Evolutionary conservation across 2,797 vertebrate genomes (phyloP).

Genomic region (Parauchenoglanis punctatus): DNA sequence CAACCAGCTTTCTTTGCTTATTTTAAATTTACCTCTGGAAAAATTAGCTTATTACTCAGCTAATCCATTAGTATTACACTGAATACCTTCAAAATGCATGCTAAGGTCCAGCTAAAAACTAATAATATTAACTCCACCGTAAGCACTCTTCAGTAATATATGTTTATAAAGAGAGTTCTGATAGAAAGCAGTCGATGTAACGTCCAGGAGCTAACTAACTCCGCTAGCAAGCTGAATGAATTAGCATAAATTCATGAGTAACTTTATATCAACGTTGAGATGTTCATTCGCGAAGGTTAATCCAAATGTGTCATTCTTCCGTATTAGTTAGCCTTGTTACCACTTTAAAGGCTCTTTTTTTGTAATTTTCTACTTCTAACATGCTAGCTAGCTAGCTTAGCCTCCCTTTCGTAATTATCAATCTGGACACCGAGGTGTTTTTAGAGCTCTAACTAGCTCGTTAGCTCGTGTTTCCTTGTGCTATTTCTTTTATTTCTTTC

Average conservation of each 20-base stretch:
- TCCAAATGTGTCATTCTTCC: not conserved
- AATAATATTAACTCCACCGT: not conserved
- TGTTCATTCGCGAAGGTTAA: not conserved
- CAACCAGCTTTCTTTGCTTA: not conserved
- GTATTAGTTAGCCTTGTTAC: not conserved
- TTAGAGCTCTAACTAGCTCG: not conserved
- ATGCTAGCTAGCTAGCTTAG: not conserved
- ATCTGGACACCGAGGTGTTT: no score
- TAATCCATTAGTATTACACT: not conserved
- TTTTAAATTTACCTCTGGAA: not conserved
- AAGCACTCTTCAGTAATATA: not conserved
- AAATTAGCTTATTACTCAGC: not conserved
- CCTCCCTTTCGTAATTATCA: not conserved
- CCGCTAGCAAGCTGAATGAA: not conserved
- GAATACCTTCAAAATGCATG: not conserved
- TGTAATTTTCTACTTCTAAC: not conserved
- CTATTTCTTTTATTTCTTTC: not conserved
- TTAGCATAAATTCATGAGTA: not conserved
- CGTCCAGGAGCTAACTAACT: not conserved
- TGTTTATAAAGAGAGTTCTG: not conserved
- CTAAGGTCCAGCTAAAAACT: not conserved
- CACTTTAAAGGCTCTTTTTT: not conserved
- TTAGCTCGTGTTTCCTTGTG: conserved; percentile 4
- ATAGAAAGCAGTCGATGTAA: not conserved
- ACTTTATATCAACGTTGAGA: not conserved